Evolutionary conservation across 2,888 invertebrate species (phyloP).

Genomic region (Ptychoptera contaminata): DNA sequence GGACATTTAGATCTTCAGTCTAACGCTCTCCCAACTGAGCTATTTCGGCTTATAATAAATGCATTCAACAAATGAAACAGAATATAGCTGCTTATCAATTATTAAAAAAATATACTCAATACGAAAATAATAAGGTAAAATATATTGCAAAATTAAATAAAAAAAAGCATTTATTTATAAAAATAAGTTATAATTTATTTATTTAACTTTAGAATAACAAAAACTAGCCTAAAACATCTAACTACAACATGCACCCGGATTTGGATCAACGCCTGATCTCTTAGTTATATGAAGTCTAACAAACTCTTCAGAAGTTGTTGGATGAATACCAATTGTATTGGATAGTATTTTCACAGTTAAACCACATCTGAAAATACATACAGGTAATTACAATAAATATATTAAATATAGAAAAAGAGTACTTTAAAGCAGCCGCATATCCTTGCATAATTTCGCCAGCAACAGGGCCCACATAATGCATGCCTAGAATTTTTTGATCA

Average conservation of each 20-base stretch:
- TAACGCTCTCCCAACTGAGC: conserved; percentile 71
- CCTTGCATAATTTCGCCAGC: conserved; percentile 93
- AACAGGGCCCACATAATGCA: conserved; percentile 81
- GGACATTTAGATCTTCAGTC: conserved; percentile 63
- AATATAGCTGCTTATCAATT: no score
- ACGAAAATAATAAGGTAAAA: no score
- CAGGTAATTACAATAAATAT: neutral
- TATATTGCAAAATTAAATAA: no score
- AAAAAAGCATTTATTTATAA: no score
- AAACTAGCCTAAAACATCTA: conserved; percentile 33
- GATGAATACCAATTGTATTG: conserved; percentile 84
- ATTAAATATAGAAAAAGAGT: conserved; percentile 21
- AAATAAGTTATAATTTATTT: no score
- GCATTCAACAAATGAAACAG: no score
- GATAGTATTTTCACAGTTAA: conserved; percentile 65
- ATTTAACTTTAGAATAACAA: no score
- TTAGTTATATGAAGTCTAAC: conserved; percentile 81
- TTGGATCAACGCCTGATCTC: conserved; percentile 75
- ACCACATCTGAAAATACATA: conserved; percentile 43
- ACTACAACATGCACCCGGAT: conserved; percentile 90
- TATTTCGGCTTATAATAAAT: conserved; percentile 42
- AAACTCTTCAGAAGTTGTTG: conserved; percentile 85
- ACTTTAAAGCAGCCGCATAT: conserved; percentile 79
- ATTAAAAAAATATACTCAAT: no score
- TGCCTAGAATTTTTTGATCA: conserved; percentile 64